Conservation (phyloP, 2,113 vertebrate genomes). For the Damaliscus lunatus region DNA sequence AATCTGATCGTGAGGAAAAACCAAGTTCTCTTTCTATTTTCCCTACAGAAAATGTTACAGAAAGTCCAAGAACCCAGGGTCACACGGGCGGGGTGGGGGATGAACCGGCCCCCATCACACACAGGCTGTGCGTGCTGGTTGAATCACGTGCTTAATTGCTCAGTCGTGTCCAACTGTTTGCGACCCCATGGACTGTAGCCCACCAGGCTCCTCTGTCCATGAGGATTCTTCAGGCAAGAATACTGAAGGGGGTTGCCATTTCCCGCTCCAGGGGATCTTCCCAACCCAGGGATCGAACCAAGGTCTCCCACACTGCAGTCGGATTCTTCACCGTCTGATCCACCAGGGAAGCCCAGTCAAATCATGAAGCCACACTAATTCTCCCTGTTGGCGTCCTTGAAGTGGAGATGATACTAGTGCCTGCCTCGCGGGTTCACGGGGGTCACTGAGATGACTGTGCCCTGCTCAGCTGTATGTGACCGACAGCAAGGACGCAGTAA, state of each 20-base stretch:
- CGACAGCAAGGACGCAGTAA: neutral
- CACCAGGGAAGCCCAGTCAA: fast-evolving
- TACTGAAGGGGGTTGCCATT: neutral
- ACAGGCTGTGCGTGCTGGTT: fast-evolving
- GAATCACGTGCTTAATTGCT: neutral
- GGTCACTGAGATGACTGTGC: neutral
- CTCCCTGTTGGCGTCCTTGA: neutral
- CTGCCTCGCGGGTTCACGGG: neutral
- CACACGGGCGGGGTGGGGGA: fast-evolving
- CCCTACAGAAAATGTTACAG: neutral
- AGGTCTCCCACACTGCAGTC: neutral
- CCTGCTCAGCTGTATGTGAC: neutral
- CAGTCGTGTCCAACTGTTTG: neutral
- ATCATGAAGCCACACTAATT: neutral
- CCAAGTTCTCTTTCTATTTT: neutral
- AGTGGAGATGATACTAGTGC: neutral
- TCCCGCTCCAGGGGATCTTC: neutral
- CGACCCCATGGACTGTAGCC: neutral
- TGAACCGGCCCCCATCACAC: neutral
- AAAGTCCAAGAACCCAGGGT: neutral
- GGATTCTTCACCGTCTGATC: neutral
- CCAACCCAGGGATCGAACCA: neutral
- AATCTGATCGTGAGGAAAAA: neutral
- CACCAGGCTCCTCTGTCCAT: neutral
- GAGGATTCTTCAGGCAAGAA: neutral